phyloP scores from a whole-genome alignment of 2,888 invertebrate species.

The Sminthurides aquaticus region DNA sequence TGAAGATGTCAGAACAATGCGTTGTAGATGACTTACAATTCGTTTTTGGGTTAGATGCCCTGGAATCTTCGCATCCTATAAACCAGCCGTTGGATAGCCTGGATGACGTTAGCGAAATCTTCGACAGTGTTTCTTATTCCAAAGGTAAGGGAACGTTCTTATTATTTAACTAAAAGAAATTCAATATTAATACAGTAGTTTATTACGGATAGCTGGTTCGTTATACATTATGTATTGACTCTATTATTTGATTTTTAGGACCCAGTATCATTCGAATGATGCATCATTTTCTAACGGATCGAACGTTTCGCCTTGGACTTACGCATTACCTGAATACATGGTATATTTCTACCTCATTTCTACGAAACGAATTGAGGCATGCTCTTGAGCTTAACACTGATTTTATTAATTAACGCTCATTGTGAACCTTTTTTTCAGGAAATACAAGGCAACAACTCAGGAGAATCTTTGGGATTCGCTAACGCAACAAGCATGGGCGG shows the following conservation, averaged over 20 bases:
- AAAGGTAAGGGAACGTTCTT: slow-evolving; percentile 61
- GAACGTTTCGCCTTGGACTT: slow-evolving; percentile 61
- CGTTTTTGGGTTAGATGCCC: slow-evolving; percentile 68
- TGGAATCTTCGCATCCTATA: slow-evolving; percentile 76
- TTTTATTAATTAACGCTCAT: not conserved
- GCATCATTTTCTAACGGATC: slow-evolving; percentile 72
- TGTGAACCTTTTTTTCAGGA: slow-evolving; percentile 44
- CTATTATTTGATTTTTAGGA: slow-evolving; percentile 51
- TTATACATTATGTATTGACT: not conserved
- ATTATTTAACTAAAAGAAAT: slow-evolving; percentile 1
- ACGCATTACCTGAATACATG: slow-evolving; percentile 59
- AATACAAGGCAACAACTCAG: slow-evolving; percentile 69
- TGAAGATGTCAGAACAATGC: slow-evolving; percentile 73
- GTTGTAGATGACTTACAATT: slow-evolving; percentile 67
- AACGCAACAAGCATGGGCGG: slow-evolving; percentile 60
- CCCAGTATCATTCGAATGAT: slow-evolving; percentile 85
- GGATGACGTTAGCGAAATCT: slow-evolving; percentile 79
- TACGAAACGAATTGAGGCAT: not conserved
- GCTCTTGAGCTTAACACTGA: not conserved
- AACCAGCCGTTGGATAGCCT: slow-evolving; percentile 76
- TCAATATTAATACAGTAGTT: not conserved
- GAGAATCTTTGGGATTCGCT: slow-evolving; percentile 75
- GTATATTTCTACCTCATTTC: slow-evolving; percentile 28
- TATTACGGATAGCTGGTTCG: not conserved
- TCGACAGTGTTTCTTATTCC: slow-evolving; percentile 80